Evolutionary conservation across 1,140 invertebrate genomes (phyloP).

Genomic region (Acromyrmex heyeri): DNA sequence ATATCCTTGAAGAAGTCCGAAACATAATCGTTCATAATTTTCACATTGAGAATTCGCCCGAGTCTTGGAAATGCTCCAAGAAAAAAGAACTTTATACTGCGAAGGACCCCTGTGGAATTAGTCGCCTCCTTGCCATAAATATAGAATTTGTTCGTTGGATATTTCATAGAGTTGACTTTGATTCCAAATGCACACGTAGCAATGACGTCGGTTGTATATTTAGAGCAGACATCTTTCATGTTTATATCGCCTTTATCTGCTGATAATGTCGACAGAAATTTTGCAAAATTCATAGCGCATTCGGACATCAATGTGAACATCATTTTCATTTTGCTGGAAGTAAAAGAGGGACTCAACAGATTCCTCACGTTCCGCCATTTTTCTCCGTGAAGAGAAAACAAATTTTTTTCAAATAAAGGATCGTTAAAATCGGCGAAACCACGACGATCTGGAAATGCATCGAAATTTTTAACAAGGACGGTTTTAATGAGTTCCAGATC

Average conservation of each 20-base stretch:
- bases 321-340: conserved; percentile 78
- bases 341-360: conserved; percentile 80
- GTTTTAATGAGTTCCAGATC: conserved; percentile 83
- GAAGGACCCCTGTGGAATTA: too few species aligned
- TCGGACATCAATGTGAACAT: conserved; percentile 76
- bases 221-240: conserved; percentile 65
- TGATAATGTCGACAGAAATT: conserved; percentile 66
- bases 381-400: conserved; percentile 77
- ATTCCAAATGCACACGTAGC: conserved; percentile 80
- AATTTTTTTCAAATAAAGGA: conserved; percentile 76
- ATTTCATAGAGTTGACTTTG: conserved; percentile 77
- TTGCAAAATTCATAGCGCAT: conserved; percentile 52
- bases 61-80: neutral
- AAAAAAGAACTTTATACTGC: conserved; percentile 1
- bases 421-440: conserved; percentile 75
- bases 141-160: conserved; percentile 88
- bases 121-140: conserved; percentile 81
- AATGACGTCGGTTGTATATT: conserved; percentile 89
- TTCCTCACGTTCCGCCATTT: conserved; percentile 79
- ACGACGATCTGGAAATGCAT: conserved; percentile 81
- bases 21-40: too few species aligned
- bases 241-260: conserved; percentile 1
- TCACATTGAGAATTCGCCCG: too few species aligned
- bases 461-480: conserved; percentile 77
- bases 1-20: conserved; percentile 56